Conservation (phyloP, 1,140 invertebrate species). For the Uloborus diversus region DNA sequence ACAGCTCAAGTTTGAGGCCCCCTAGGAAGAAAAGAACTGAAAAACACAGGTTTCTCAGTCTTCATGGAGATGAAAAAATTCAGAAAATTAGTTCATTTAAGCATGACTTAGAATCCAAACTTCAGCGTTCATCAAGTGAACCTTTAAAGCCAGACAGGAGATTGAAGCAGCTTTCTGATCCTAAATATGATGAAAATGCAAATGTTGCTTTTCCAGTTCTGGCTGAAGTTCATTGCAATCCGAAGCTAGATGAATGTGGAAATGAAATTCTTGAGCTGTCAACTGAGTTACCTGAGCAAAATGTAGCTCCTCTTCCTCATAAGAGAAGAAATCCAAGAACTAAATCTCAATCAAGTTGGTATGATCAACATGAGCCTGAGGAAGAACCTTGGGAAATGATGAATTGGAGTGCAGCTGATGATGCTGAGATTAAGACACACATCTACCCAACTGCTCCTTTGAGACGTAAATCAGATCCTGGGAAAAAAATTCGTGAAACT, state of each 20-base stretch:
- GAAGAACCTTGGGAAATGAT: slow-evolving; percentile 41
- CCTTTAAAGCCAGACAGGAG: slow-evolving; percentile 32
- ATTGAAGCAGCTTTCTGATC: neutral
- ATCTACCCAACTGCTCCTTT: neutral
- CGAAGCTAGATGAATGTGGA: slow-evolving; percentile 29
- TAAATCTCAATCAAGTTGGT: slow-evolving; percentile 57
- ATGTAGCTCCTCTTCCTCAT: slow-evolving; percentile 12
- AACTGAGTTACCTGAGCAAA: neutral
- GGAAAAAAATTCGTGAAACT: slow-evolving; percentile 3
- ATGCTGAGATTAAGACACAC: neutral
- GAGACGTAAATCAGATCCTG: slow-evolving; percentile 10
- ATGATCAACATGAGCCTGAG: slow-evolving; percentile 31
- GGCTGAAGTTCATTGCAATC: slow-evolving; percentile 16
- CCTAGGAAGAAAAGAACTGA: slow-evolving; percentile 29
- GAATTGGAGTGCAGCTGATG: slow-evolving; percentile 21
- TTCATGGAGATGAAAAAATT: neutral
- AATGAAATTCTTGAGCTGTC: slow-evolving; percentile 21
- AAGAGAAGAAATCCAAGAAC: slow-evolving; percentile 9
- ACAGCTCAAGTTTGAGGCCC: neutral
- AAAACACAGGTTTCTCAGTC: slow-evolving; percentile 28
- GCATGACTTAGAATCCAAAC: neutral
- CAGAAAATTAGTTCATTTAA: neutral
- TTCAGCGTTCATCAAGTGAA: slow-evolving; percentile 3
- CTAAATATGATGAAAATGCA: slow-evolving; percentile 48
- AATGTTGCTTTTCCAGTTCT: slow-evolving; percentile 31